Base-by-base conservation (phyloP, 1,140 invertebrate genomes). In the Panagrolaimus sp. region DNA sequence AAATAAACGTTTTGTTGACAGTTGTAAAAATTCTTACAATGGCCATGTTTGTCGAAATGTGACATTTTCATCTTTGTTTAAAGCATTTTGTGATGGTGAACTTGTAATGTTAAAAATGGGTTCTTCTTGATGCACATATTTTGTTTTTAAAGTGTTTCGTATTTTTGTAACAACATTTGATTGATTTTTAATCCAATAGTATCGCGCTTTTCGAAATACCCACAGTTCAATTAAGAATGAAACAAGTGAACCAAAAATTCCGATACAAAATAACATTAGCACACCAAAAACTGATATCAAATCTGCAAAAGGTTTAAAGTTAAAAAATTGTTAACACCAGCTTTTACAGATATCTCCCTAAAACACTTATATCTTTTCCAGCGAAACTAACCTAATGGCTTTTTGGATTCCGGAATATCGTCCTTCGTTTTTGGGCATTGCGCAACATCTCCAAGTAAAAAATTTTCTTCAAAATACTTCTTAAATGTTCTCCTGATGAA, bases 401-500 rank as follows among this genome's bases (percentile, higher is more conserved):
- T 13, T 27, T 57, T 20, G 4, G 51, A 57, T 13, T 57, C 51
- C 20, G 51, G 51, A 23, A 57, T 27, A 16, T 57, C 51, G 5
- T 57, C 13, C 11, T 25, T 57, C 11, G 51, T 57, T 20, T 57
- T 27, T 11, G 51, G 51, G 20, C 51, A 57, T 27, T 27, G 14
- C 20, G 51, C 51, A 8, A 57, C 51, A 9, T 20, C 8, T 1
- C 51, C 51, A 20, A 57, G 13, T 11, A 57, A 20, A 27, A 57
- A 57, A 57, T 57, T 57, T 57, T 57, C 51, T 57, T 57, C 51
- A 57, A 57, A 57, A 16, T 57, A 57, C 5, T 57, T 57, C 8
- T 57, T 57, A 57, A 57, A 20, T 4, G 51, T 57, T 23, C 51
- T 20, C 11, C 51, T 14, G n/a, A 57, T 57, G 8, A 57, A 57